Evolutionary conservation across 1,140 invertebrate genomes (phyloP).

Genomic region (Neodiprion lecontei): DNA sequence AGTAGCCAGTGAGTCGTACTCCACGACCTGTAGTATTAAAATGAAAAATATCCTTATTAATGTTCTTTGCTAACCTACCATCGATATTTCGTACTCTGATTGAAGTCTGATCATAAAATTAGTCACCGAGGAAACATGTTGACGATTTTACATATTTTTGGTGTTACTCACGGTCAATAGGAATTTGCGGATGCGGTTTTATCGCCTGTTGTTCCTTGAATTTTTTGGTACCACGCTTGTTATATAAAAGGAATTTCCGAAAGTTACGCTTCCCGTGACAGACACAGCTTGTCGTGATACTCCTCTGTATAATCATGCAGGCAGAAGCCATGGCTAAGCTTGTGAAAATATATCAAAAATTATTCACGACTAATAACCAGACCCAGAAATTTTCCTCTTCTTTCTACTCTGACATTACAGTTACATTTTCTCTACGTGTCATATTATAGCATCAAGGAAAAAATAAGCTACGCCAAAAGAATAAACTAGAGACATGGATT

Average conservation of each 20-base stretch:
- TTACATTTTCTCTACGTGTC: too few relatives aligned
- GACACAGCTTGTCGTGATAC: constrained; percentile 66
- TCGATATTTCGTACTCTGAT: too few relatives aligned
- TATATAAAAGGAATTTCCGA: constrained; percentile 74
- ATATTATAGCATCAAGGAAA: too few relatives aligned
- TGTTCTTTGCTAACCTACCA: neutral
- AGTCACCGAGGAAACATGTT: neutral
- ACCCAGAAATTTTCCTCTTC: too few relatives aligned
- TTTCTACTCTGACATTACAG: too few relatives aligned
- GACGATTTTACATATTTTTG: constrained; percentile 11
- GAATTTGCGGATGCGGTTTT: constrained; percentile 67
- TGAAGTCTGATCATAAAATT: too few relatives aligned
- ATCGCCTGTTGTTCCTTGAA: constrained; percentile 69
- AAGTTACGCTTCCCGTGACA: constrained; percentile 79
- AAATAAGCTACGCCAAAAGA: too few relatives aligned
- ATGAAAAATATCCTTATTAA: constrained; percentile 13
- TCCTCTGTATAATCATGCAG: constrained; percentile 48
- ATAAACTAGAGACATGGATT: too few relatives aligned
- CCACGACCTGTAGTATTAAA: constrained; percentile 66
- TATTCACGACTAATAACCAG: too few relatives aligned
- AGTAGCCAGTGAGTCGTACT: constrained; percentile 68
- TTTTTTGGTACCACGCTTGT: constrained; percentile 74
- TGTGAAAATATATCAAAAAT: too few relatives aligned
- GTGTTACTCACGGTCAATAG: constrained; percentile 65
- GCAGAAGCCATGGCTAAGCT: constrained; percentile 7